A percentile compares a stretch with the other conserved stretches of the same genome.
Evolutionary conservation across 2,797 vertebrate species (phyloP).

Genomic region (Sardinella longiceps): DNA sequence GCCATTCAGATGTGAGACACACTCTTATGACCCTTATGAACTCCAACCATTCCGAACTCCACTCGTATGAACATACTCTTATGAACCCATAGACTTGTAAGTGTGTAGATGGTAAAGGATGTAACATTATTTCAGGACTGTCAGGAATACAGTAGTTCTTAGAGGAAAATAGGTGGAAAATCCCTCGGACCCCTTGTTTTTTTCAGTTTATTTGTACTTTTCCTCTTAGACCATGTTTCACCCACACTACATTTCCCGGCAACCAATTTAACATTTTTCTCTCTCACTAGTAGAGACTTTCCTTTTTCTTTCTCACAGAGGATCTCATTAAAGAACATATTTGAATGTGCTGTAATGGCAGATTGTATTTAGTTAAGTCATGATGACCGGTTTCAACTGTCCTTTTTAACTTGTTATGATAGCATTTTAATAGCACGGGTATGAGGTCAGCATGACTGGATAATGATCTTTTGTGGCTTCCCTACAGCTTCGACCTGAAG

Average conservation of each 20-base stretch:
- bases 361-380: constrained; percentile 11
- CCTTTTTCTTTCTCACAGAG: background rate
- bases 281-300: background rate
- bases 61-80: too few relatives aligned
- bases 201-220: background rate
- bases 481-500: constrained; percentile 85
- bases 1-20: constrained; percentile 88
- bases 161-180: too few relatives aligned
- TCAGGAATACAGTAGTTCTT: too few relatives aligned
- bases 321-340: background rate
- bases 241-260: background rate
- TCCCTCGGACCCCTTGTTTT: too few relatives aligned
- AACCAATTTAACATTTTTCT: background rate
- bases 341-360: background rate
- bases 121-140: too few relatives aligned
- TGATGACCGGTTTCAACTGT: background rate
- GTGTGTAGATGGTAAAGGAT: too few relatives aligned
- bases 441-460: background rate
- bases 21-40: background rate
- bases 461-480: background rate
- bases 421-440: background rate
- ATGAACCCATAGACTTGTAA: too few relatives aligned
- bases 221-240: background rate
- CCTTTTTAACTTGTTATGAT: background rate
- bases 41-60: too few relatives aligned